Evolutionary conservation across 2,888 invertebrate species (phyloP), one percentile per base, ranked within the genome.

Genomic region (Drosophila lutescens): DNA sequence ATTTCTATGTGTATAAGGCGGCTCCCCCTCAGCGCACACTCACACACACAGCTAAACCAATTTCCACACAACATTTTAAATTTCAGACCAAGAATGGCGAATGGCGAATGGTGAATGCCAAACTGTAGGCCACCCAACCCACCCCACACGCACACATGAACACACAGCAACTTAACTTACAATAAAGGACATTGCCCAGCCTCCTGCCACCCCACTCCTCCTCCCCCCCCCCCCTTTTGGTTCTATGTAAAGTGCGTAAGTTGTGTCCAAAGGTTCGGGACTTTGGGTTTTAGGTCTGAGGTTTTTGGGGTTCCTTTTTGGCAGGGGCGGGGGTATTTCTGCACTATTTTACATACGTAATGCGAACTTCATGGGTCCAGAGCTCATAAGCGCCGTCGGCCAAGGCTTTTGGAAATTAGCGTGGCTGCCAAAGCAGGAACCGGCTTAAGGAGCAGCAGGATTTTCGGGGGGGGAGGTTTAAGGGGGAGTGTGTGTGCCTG

Each of bases 301-400:
- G 41, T 43, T 43, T 15, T 12, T 12, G 5, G 30, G 47, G 47
- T 23, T n/a, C 23, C 15, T 30, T 13, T 36, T 26, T 5, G 26
- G 26, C 26, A 26, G n/a, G n/a, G 26, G 2, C 26, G 26, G 50
- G 47, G 41, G 26, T 20, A 0, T 44, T 41, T 77, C 63, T 67
- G 69, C 86, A 83, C 83, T 84, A 84, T 84, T 84, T 84, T 84
- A 83, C 86, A 84, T 84, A 84, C 79, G 79, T 83, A 84, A 86
- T 84, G 83, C 80, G 70, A 79, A 81, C 70, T 82, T 81, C 81
- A 84, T 84, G 78, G 85, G 70, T 70, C 57, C 53, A 82, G 84
- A 77, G 81, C 84, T 79, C 82, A 82, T 85, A 85, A 85, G 82
- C 78, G 82, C 82, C 82, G 78, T 66, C 50, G 78, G 82, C 82